Conservation (phyloP, 2,113 vertebrate genomes). For the Lepus europaeus region DNA sequence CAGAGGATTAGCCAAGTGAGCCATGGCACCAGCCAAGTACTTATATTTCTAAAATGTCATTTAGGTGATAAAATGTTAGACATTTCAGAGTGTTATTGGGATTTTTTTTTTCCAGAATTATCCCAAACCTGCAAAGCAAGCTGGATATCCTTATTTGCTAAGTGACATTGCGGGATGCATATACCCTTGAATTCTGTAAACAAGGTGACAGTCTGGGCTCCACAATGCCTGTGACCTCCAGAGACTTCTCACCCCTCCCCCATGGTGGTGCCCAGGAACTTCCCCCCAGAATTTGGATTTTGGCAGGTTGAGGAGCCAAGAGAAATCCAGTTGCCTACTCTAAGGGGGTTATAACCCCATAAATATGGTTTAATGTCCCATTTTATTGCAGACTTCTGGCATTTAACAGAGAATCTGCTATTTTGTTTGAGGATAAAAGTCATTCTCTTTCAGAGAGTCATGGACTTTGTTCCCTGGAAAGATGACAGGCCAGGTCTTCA, state of each 20-base stretch:
- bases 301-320: background rate
- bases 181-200: no score
- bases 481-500: slow-evolving; percentile 82
- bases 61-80: background rate
- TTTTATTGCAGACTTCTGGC: slow-evolving; percentile 62
- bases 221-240: background rate
- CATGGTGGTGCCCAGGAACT: background rate
- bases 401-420: slow-evolving; percentile 29
- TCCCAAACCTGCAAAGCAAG: background rate
- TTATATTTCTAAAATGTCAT: background rate
- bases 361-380: slow-evolving; percentile 47
- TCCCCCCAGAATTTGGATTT: background rate
- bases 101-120: slow-evolving; percentile 59
- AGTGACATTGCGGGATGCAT: background rate
- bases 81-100: background rate
- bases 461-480: slow-evolving; percentile 79
- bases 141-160: background rate
- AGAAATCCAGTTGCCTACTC: background rate
- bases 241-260: background rate
- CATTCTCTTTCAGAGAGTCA: slow-evolving; percentile 45
- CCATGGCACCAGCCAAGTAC: no score
- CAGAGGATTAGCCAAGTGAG: background rate
- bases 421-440: slow-evolving; percentile 60
- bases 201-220: no score
- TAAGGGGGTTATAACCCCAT: background rate